phyloP scores from a whole-genome alignment of 2,797 vertebrate genomes.

The Gila robusta region DNA sequence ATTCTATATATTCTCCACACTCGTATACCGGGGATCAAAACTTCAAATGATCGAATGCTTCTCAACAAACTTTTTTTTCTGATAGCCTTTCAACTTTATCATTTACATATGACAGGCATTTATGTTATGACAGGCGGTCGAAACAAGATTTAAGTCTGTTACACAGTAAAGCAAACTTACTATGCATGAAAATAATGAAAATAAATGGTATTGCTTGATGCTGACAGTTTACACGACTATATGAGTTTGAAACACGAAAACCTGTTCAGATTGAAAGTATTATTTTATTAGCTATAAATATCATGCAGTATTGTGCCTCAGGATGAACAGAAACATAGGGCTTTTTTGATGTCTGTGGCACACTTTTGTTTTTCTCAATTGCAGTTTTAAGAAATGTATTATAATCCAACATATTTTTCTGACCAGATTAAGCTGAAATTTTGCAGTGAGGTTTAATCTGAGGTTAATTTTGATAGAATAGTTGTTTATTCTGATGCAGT shows the following conservation, averaged over 20 bases:
- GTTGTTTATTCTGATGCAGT: conserved; percentile 52
- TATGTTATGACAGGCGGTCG: not conserved
- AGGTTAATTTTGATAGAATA: conserved; percentile 20
- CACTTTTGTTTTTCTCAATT: not conserved
- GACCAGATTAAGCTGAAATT: conserved; percentile 66
- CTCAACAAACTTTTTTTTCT: not conserved
- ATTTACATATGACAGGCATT: conserved; percentile 25
- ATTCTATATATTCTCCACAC: conserved; percentile 74
- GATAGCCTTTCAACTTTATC: conserved; percentile 62
- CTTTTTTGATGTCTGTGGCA: not conserved
- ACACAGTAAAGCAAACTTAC: not conserved
- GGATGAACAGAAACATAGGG: not conserved
- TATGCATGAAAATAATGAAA: not conserved
- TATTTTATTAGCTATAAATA: conserved; percentile 18
- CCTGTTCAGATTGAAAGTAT: not conserved
- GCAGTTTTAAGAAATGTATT: conserved; percentile 7
- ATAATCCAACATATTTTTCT: conserved; percentile 24
- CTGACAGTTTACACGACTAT: conserved; percentile 2
- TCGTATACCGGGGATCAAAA: conserved; percentile 68
- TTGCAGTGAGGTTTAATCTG: not conserved
- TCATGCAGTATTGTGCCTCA: too few species aligned
- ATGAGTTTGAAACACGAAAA: conserved; percentile 11
- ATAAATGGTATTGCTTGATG: not conserved
- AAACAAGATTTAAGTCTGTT: not conserved
- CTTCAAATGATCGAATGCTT: conserved; percentile 33